Conservation (phyloP, 2,888 invertebrate species). For the Metopia argyrocephala region DNA sequence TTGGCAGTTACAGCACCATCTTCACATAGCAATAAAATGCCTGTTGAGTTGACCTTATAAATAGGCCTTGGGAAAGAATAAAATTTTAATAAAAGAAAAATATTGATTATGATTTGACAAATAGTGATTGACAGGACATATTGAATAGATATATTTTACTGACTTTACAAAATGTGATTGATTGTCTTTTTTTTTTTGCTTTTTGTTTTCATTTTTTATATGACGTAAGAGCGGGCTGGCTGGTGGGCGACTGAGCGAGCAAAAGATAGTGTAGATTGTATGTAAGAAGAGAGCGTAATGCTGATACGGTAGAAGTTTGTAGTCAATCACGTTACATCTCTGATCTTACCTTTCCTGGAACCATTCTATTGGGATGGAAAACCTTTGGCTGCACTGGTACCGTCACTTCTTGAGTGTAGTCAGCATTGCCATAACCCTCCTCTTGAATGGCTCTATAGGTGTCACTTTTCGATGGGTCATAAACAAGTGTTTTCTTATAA, state of each 20-base stretch:
- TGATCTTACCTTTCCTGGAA: slow-evolving; percentile 81
- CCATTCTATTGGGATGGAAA: slow-evolving; percentile 82
- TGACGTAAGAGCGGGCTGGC: slow-evolving; percentile 41
- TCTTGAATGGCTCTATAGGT: slow-evolving; percentile 93
- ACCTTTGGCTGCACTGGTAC: slow-evolving; percentile 87
- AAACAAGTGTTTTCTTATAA: slow-evolving; percentile 85
- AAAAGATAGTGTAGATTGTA: slow-evolving; percentile 57
- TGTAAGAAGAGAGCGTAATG: slow-evolving; percentile 41
- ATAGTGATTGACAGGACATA: slow-evolving; percentile 41
- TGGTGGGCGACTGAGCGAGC: slow-evolving; percentile 52
- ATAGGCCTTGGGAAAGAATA: no score
- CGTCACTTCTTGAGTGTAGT: slow-evolving; percentile 84
- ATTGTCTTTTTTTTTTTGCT: slow-evolving; percentile 34
- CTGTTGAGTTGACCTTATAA: no score
- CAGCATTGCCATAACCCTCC: slow-evolving; percentile 82
- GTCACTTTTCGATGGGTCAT: slow-evolving; percentile 93
- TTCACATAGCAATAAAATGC: no score
- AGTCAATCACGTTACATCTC: slow-evolving; percentile 61
- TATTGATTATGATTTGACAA: slow-evolving; percentile 28
- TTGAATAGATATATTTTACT: slow-evolving; percentile 46
- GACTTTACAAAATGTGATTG: slow-evolving; percentile 43
- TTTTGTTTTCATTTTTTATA: slow-evolving; percentile 31
- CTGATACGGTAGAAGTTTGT: slow-evolving; percentile 55
- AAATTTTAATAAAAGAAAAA: background rate
- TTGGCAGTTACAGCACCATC: no score